phyloP scores from a whole-genome alignment of 1,140 invertebrate genomes.

The Callitettix versicolor region DNA sequence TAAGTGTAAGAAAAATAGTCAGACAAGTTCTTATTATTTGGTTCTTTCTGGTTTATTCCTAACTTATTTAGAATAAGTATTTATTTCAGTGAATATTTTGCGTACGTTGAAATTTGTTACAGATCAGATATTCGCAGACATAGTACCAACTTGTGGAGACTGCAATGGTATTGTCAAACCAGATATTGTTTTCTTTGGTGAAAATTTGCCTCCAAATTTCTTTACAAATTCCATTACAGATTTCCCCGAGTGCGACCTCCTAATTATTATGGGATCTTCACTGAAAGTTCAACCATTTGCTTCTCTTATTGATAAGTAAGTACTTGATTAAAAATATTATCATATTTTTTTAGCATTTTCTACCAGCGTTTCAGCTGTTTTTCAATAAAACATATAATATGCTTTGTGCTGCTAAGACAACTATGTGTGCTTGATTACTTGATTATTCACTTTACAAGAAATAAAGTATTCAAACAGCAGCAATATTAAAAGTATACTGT shows the following conservation, averaged over 20 bases:
- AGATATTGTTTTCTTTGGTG: slow-evolving; percentile 91
- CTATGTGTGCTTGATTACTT: background rate
- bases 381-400: background rate
- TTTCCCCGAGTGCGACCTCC: slow-evolving; percentile 77
- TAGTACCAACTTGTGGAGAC: slow-evolving; percentile 62
- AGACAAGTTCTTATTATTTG: no score
- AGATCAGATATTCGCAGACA: slow-evolving; percentile 62
- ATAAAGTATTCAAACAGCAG: no score
- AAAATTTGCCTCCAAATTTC: slow-evolving; percentile 70
- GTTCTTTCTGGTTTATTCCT: no score
- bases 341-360: background rate
- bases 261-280: slow-evolving; percentile 93
- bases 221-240: slow-evolving; percentile 54
- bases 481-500: no score
- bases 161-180: slow-evolving; percentile 77
- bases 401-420: background rate
- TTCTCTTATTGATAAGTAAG: slow-evolving; percentile 68
- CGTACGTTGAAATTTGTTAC: slow-evolving; percentile 30
- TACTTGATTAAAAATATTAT: no score
- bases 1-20: no score
- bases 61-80: no score
- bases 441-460: no score
- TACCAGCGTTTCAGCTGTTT: background rate
- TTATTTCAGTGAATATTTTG: no score
- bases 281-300: slow-evolving; percentile 92